phyloP scores from a whole-genome alignment of 2,113 vertebrate species.

The Nycticorax nycticorax region DNA sequence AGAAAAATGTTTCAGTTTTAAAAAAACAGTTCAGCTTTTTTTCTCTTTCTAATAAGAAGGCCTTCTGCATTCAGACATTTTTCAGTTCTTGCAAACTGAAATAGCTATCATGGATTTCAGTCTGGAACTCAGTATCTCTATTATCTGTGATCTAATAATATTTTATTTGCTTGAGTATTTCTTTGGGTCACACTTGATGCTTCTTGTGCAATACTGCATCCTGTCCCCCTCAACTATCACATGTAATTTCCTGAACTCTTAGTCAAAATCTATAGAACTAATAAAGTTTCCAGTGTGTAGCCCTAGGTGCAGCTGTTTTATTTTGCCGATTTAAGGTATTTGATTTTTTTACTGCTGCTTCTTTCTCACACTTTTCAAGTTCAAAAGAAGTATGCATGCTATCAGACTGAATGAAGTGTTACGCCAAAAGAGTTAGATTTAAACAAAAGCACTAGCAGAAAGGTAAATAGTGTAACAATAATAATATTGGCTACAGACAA shows the following conservation, averaged over 20 bases:
- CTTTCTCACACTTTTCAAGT: neutral
- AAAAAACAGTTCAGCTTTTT: neutral
- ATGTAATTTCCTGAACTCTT: slow-evolving; percentile 50
- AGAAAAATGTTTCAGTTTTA: neutral
- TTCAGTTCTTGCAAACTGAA: neutral
- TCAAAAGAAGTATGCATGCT: neutral
- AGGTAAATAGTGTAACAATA: neutral
- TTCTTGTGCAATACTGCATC: neutral
- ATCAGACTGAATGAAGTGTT: neutral
- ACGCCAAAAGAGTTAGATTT: neutral
- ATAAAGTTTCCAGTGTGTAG: slow-evolving; percentile 26
- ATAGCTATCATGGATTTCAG: neutral
- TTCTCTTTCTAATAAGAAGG: neutral
- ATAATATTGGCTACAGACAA: neutral
- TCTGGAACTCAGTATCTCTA: neutral
- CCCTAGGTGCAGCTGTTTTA: slow-evolving; percentile 24
- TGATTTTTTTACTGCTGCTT: neutral
- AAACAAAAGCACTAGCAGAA: neutral
- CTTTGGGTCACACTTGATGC: neutral
- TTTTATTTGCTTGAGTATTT: neutral
- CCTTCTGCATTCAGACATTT: neutral
- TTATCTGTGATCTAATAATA: neutral
- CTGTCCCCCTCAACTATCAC: slow-evolving; percentile 13
- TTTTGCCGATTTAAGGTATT: slow-evolving; percentile 51
- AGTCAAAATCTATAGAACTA: slow-evolving; percentile 9